A percentile compares a stretch with the other conserved stretches of the same genome.
These are phyloP conservation scores for Patella ulyssiponensis DNA, from an alignment of 2,888 invertebrate species.

Conservation along the genomic window DNA sequence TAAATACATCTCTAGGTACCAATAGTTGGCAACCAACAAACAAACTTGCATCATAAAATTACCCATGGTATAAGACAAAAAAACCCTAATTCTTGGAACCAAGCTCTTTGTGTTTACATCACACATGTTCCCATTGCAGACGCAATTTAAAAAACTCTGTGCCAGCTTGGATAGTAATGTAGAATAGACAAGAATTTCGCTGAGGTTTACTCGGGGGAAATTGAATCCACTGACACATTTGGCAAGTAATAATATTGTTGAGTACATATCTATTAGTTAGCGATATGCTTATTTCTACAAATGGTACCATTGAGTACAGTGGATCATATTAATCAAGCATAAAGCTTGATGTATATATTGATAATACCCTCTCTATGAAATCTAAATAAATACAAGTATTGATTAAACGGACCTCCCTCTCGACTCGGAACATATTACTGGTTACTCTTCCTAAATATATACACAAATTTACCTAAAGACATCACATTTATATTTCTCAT, in stretches of 20 bases:
- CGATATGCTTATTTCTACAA: background rate
- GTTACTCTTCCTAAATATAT: no score
- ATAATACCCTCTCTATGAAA: no score
- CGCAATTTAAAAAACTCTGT: background rate
- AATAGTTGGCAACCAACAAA: constrained; percentile 10
- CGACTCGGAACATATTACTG: no score
- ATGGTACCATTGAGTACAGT: no score
- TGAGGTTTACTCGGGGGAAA: background rate
- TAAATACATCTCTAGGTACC: constrained; percentile 16
- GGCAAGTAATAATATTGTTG: background rate
- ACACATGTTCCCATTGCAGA: background rate
- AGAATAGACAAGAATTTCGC: background rate
- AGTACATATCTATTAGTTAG: background rate
- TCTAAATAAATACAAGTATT: no score
- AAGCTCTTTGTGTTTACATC: background rate
- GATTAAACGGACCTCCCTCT: constrained; percentile 5
- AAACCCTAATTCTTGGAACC: background rate
- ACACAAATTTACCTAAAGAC: no score
- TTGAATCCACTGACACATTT: constrained; percentile 3
- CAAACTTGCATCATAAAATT: background rate
- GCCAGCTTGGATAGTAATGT: background rate
- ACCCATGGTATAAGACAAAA: background rate
- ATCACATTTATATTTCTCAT: no score
- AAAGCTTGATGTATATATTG: no score
- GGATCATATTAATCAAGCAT: no score